Evolutionary conservation across 2,797 vertebrate species (phyloP), one percentile per base, ranked within the genome.

Genomic region (Bradypus variegatus): DNA sequence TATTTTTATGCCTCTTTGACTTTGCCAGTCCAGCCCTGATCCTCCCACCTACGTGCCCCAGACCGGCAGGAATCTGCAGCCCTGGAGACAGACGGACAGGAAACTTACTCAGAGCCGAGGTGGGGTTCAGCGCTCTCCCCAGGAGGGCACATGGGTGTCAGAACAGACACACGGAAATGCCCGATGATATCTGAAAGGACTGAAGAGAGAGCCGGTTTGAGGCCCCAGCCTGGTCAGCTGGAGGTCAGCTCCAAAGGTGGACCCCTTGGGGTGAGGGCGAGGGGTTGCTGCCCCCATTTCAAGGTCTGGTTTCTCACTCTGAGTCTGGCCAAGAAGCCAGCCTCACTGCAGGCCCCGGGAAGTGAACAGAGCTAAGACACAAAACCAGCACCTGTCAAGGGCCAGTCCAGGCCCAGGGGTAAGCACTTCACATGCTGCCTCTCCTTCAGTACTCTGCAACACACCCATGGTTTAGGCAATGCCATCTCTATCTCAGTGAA

Each of bases 171-270:
- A 76, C 50, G 97, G 96, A 97, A 97, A 38, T 79, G 84, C 82
- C 95, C 92, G 82, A 97, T 65, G 89, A 97, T 83, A 75, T 70
- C 97, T 98, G 95, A 95, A 96, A 76, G 94, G 92, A 72, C 96
- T 96, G 45, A 41, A 89, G 90, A 94, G 86, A 93, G 41, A 76
- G n/a, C 16, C 29, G 62, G 53, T 23, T 62, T 94, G 67, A 94
- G 91, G 62, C 16, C 23, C 15, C 5, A 60, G 76, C n/a, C 86
- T 53, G 19, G 11, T 55, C 1, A 7, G 41, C 50, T 33, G 8
- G 55, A 55, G 69, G 83, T 62, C 79, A 73, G 73, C 27, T 70
- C 25, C 50, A 55, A 77, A 41, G 80, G 45, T 18, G 1, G 80
- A 50, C 36, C 7, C 10, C 19, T 25, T 1, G 11, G 41, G 11